phyloP scores from a whole-genome alignment of 23 tunicate genomes.

The Phallusia fumigata region DNA sequence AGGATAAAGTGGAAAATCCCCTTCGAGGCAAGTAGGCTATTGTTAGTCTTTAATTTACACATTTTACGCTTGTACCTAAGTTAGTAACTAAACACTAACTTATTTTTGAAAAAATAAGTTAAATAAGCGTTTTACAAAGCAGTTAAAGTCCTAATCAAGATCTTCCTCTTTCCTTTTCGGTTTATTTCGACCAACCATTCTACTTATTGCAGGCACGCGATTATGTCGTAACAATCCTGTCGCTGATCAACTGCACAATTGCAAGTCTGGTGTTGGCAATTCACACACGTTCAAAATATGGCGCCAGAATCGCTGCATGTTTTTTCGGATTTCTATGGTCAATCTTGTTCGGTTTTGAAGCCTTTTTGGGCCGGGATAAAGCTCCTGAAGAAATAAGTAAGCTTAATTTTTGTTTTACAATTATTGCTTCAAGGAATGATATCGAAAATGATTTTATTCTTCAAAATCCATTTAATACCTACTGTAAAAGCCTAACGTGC shows the following conservation, averaged over 20 bases:
- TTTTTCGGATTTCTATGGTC: slow-evolving; percentile 66
- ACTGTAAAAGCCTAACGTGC: not conserved
- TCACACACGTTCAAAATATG: slow-evolving; percentile 28
- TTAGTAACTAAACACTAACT: too few species aligned
- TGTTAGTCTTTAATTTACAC: too few species aligned
- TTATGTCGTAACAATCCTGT: slow-evolving; percentile 41
- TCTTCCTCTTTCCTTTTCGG: too few species aligned
- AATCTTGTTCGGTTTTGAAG: slow-evolving; percentile 54
- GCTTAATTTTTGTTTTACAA: too few species aligned
- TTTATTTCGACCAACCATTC: too few species aligned
- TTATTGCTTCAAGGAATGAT: too few species aligned
- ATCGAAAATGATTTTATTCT: too few species aligned
- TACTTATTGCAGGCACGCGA: slow-evolving; percentile 42
- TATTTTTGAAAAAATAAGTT: too few species aligned
- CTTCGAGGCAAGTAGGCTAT: slow-evolving; percentile 47
- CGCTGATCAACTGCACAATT: slow-evolving; percentile 41
- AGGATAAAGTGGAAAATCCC: slow-evolving; percentile 70
- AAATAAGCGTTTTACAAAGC: too few species aligned
- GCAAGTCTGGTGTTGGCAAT: slow-evolving; percentile 77
- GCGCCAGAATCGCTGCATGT: slow-evolving; percentile 62
- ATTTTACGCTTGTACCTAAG: too few species aligned
- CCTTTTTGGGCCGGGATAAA: slow-evolving; percentile 42
- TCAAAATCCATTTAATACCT: too few species aligned
- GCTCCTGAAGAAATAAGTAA: slow-evolving; percentile 62
- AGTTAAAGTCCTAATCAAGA: too few species aligned